Evolutionary conservation across 1,140 invertebrate genomes (phyloP).

Genomic region (Tribolium madens): DNA sequence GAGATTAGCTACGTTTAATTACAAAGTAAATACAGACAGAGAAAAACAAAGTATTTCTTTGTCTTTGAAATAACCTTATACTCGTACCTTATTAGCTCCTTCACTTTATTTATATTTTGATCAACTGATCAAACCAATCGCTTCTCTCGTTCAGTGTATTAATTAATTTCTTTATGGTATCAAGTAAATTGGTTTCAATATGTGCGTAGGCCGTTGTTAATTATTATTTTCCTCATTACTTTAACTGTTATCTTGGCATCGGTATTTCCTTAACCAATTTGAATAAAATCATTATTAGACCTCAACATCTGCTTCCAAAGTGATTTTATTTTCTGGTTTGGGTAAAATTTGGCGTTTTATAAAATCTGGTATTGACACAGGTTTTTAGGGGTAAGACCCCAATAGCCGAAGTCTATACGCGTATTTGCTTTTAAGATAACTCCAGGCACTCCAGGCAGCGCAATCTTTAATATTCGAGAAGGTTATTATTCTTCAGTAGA

Average conservation of each 20-base stretch:
- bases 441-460: neutral
- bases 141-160: neutral
- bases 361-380: neutral
- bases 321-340: neutral
- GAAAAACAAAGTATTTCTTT: neutral
- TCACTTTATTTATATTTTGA: neutral
- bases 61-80: neutral
- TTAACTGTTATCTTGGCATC: conserved; percentile 9
- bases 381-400: neutral
- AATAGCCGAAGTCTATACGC: neutral
- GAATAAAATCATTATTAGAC: conserved; percentile 9
- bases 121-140: neutral
- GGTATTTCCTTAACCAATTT: neutral
- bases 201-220: neutral
- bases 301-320: neutral
- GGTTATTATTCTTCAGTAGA: neutral
- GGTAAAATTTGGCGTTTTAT: neutral
- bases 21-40: neutral
- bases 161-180: conserved; percentile 1
- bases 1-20: neutral
- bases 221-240: conserved; percentile 6
- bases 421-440: neutral
- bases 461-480: too few species aligned
- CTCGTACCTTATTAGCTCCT: neutral
- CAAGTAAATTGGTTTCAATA: neutral